These are phyloP conservation scores for Siphamia tubifer DNA, from an alignment of 2,113 vertebrate genomes.

Conservation along the genomic window DNA sequence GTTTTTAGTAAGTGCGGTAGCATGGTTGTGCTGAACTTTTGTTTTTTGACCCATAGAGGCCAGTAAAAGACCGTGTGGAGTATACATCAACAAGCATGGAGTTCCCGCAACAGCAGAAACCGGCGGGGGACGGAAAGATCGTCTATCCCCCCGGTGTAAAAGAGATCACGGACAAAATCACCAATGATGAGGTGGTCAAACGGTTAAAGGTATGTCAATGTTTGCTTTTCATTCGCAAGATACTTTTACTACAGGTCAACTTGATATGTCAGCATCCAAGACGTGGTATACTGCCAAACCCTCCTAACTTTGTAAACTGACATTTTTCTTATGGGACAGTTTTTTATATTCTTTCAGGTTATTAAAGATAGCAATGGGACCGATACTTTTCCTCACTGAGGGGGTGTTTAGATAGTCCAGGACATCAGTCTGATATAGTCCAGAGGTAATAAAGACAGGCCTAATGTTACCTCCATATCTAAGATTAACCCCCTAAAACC, in stretches of 20 bases:
- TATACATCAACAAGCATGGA: conserved; percentile 90
- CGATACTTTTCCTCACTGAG: too few species aligned
- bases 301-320: conserved; percentile 23
- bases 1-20: conserved; percentile 81
- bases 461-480: too few species aligned
- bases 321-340: background rate
- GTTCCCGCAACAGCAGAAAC: conserved; percentile 91
- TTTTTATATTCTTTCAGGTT: background rate
- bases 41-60: conserved; percentile 99
- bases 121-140: conserved; percentile 88
- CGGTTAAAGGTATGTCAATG: conserved; percentile 89
- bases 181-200: conserved; percentile 97
- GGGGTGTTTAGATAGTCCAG: too few species aligned
- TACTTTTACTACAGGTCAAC: background rate
- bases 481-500: too few species aligned
- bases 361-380: too few species aligned
- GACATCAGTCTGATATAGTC: too few species aligned
- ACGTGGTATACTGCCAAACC: background rate
- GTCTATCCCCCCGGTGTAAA: conserved; percentile 96
- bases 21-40: conserved; percentile 91
- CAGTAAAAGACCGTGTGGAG: conserved; percentile 95
- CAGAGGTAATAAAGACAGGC: too few species aligned
- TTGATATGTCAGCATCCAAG: background rate
- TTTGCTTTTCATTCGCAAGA: background rate
- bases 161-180: conserved; percentile 98